phyloP scores from a whole-genome alignment of 2,888 invertebrate genomes.

The Scaptomyza flava region DNA sequence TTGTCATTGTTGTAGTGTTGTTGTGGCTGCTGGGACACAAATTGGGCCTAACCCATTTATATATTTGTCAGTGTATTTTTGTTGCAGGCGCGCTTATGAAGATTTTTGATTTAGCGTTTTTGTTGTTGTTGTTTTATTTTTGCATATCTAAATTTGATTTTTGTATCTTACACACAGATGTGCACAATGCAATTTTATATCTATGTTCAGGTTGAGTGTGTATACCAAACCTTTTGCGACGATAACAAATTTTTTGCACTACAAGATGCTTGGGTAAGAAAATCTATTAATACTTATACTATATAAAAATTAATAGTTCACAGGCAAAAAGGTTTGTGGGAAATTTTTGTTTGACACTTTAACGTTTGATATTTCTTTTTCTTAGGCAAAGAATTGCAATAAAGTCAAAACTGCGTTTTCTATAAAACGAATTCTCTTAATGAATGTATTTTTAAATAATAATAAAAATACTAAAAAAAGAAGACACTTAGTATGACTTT shows the following conservation, averaged over 20 bases:
- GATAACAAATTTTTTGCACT: slow-evolving; percentile 3
- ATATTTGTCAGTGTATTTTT: slow-evolving; percentile 77
- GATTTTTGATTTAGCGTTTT: slow-evolving; percentile 77
- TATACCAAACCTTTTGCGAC: slow-evolving; percentile 4
- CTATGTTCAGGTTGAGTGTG: too few relatives aligned
- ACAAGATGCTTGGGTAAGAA: slow-evolving; percentile 3
- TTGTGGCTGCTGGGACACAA: slow-evolving; percentile 52
- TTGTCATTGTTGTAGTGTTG: slow-evolving; percentile 8
- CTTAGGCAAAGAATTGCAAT: too few relatives aligned
- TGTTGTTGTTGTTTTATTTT: slow-evolving; percentile 45
- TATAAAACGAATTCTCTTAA: too few relatives aligned
- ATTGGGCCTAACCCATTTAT: slow-evolving; percentile 80
- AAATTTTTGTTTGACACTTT: not conserved
- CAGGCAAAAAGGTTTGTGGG: not conserved
- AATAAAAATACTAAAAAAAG: too few relatives aligned
- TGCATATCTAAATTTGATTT: slow-evolving; percentile 73
- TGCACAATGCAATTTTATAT: slow-evolving; percentile 13
- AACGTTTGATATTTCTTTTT: not conserved
- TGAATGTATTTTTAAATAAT: too few relatives aligned
- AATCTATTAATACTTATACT: not conserved
- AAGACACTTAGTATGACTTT: too few relatives aligned
- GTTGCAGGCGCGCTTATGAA: slow-evolving; percentile 71
- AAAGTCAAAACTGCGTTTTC: too few relatives aligned
- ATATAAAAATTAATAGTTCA: not conserved
- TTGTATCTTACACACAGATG: slow-evolving; percentile 32